phyloP scores from a whole-genome alignment of 2,888 invertebrate genomes.

The Iphiclides podalirius region DNA sequence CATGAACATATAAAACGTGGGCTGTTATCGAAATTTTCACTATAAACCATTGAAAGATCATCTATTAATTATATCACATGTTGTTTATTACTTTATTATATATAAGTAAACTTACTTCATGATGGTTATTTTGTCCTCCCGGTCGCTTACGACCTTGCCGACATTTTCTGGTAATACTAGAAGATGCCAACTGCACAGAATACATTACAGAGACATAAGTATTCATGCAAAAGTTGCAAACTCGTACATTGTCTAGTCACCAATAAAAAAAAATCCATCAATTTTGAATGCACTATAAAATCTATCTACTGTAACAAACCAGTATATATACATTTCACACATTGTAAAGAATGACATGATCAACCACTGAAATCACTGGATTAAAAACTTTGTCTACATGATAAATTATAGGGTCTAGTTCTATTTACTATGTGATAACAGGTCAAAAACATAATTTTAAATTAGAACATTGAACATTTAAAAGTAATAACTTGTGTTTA shows the following conservation, averaged over 20 bases:
- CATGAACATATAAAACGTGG: too few species aligned
- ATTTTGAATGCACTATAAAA: not conserved
- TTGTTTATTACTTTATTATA: not conserved
- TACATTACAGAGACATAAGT: conserved; percentile 1
- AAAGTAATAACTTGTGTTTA: too few species aligned
- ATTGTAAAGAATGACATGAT: too few species aligned
- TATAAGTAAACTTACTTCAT: conserved; percentile 2
- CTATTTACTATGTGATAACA: too few species aligned
- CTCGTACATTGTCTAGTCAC: not conserved
- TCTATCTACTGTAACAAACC: not conserved
- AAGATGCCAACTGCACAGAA: conserved; percentile 7
- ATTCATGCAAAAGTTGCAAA: not conserved
- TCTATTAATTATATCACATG: too few species aligned
- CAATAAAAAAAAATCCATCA: not conserved
- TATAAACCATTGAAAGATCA: not conserved
- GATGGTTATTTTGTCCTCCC: not conserved
- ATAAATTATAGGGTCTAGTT: too few species aligned
- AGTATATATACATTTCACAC: too few species aligned
- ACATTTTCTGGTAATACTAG: conserved; percentile 2
- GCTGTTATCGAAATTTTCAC: too few species aligned
- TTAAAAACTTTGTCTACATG: too few species aligned
- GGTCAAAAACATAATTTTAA: too few species aligned
- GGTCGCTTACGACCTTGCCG: conserved; percentile 2
- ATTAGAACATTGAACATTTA: too few species aligned
- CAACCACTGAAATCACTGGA: too few species aligned